phyloP scores from a whole-genome alignment of 2,797 vertebrate species.

The Pangasius mekongensis region DNA sequence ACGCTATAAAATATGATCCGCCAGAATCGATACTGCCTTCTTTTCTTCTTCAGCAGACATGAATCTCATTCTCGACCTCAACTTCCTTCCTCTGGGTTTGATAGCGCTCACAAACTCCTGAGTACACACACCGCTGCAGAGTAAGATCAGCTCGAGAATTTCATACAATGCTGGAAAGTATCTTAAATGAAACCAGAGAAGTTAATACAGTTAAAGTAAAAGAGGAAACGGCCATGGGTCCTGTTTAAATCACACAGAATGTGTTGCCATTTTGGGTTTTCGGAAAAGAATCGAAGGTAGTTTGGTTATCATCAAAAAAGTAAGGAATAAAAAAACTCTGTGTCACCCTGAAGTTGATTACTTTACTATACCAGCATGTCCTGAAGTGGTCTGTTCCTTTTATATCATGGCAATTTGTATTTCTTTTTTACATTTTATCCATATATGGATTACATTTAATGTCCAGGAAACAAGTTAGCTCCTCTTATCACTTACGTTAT shows the following conservation, averaged over 20 bases:
- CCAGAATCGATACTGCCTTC: slow-evolving; percentile 43
- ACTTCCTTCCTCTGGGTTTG: slow-evolving; percentile 21
- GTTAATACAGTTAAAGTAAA: background rate
- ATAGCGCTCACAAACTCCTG: slow-evolving; percentile 1
- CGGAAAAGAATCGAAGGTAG: background rate
- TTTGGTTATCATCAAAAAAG: background rate
- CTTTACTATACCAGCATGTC: no score
- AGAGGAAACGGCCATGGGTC: background rate
- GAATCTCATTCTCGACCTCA: slow-evolving; percentile 2
- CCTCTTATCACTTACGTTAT: background rate
- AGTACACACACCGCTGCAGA: background rate
- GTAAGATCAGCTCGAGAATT: background rate
- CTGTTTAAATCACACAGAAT: background rate
- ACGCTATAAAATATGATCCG: slow-evolving; percentile 44
- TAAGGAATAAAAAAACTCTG: no score
- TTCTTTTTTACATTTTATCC: background rate
- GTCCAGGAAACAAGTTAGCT: background rate
- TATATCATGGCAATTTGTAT: background rate
- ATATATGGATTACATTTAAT: background rate
- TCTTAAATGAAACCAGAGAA: slow-evolving; percentile 9
- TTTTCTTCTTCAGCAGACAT: slow-evolving; percentile 16
- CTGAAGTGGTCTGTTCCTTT: background rate
- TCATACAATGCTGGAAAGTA: background rate
- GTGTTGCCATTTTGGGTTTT: background rate
- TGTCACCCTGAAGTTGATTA: background rate